These are phyloP conservation scores for Pollachius pollachius DNA, from an alignment of 2,113 vertebrate species.

Conservation along the genomic window DNA sequence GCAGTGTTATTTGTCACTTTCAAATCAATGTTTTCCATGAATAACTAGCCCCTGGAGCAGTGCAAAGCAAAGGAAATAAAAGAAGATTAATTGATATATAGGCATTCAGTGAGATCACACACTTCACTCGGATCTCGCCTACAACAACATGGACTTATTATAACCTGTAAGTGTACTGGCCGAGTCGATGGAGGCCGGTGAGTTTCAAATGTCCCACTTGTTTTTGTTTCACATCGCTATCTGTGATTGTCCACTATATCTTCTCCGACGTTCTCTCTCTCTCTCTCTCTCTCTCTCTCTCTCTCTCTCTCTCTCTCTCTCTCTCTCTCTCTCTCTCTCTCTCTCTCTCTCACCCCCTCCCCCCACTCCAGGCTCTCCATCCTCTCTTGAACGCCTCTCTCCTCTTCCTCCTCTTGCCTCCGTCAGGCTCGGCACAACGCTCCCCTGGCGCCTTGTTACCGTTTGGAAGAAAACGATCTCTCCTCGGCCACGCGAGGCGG, in stretches of 20 bases:
- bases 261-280: background rate
- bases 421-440: constrained; percentile 63
- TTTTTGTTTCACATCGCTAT: constrained; percentile 60
- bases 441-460: constrained; percentile 96
- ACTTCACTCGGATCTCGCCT: constrained; percentile 9
- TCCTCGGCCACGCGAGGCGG: constrained; percentile 37
- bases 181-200: background rate
- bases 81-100: constrained; percentile 9
- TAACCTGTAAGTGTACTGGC: too few relatives aligned
- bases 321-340: constrained; percentile 2
- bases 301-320: background rate
- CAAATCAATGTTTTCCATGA: constrained; percentile 19
- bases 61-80: constrained; percentile 35
- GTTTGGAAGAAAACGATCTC: constrained; percentile 78
- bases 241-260: constrained; percentile 69
- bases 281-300: constrained; percentile 28
- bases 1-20: constrained; percentile 8
- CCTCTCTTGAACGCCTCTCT: background rate
- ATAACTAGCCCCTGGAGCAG: constrained; percentile 32
- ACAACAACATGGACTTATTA: too few relatives aligned
- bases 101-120: constrained; percentile 38
- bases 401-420: constrained; percentile 13
- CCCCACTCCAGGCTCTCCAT: background rate
- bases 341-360: background rate
- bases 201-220: constrained; percentile 14